Evolutionary conservation across 2,888 invertebrate genomes (phyloP).

Genomic region (Colostygia pectinataria): DNA sequence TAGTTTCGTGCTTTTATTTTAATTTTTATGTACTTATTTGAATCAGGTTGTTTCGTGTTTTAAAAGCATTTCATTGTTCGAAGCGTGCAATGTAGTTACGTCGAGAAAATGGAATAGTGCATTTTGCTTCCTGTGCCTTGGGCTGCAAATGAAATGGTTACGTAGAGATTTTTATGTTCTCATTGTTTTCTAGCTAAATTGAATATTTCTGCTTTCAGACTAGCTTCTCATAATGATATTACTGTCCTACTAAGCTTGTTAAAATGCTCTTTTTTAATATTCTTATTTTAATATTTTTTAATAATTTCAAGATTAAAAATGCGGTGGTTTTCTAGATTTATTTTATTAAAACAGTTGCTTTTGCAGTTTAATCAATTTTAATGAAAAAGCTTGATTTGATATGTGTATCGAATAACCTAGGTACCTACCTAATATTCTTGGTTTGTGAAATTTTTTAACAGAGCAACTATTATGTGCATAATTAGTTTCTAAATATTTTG

Average conservation of each 20-base stretch:
- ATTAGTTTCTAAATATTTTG: too few relatives aligned
- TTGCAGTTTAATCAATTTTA: too few relatives aligned
- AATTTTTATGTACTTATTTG: constrained; percentile 54
- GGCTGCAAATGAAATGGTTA: constrained; percentile 72
- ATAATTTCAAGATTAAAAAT: constrained; percentile 6
- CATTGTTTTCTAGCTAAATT: constrained; percentile 49
- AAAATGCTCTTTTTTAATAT: constrained; percentile 5
- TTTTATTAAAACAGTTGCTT: neutral
- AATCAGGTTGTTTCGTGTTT: constrained; percentile 73
- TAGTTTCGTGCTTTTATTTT: constrained; percentile 27
- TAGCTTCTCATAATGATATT: constrained; percentile 20
- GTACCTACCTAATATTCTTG: too few relatives aligned
- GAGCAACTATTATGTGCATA: too few relatives aligned
- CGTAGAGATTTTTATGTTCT: constrained; percentile 58
- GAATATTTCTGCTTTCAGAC: constrained; percentile 24
- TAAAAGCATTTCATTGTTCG: constrained; percentile 81
- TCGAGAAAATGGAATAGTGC: constrained; percentile 74
- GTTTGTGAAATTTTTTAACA: too few relatives aligned
- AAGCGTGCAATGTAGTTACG: constrained; percentile 70
- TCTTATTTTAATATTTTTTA: constrained; percentile 10
- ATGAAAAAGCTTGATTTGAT: too few relatives aligned
- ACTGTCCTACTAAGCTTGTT: constrained; percentile 4
- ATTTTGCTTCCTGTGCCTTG: constrained; percentile 73
- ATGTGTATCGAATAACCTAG: too few relatives aligned
- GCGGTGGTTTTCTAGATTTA: constrained; percentile 1